Conservation (phyloP, 2,113 vertebrate genomes). For the Gnathonemus longibarbis region DNA sequence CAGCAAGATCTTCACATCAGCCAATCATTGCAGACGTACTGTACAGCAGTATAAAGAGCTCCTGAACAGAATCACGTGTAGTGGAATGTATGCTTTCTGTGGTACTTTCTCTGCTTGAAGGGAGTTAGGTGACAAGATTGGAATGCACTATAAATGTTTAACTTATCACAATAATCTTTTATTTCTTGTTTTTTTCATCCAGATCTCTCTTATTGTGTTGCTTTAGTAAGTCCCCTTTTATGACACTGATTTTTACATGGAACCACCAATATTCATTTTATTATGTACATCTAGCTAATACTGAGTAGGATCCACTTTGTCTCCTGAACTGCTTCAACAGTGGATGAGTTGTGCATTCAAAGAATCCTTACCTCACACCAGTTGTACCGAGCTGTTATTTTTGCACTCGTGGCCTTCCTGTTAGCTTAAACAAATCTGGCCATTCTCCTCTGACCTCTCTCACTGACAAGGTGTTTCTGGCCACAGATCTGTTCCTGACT, state of each 20-base stretch:
- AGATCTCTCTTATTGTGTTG: background rate
- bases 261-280: background rate
- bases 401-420: background rate
- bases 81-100: background rate
- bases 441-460: background rate
- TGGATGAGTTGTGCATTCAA: background rate
- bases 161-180: background rate
- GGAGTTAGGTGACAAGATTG: background rate
- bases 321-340: background rate
- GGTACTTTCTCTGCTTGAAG: background rate
- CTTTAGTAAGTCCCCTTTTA: background rate
- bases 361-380: background rate
- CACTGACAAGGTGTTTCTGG: background rate
- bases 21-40: background rate
- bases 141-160: background rate
- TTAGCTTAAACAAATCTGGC: background rate
- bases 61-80: background rate
- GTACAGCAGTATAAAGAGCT: background rate
- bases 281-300: background rate
- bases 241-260: background rate
- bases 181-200: background rate
- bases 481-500: background rate
- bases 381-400: background rate
- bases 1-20: background rate
- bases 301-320: background rate